These are phyloP conservation scores for Lagopus leucura DNA, from an alignment of 2,113 vertebrate genomes.

Conservation along the genomic window DNA sequence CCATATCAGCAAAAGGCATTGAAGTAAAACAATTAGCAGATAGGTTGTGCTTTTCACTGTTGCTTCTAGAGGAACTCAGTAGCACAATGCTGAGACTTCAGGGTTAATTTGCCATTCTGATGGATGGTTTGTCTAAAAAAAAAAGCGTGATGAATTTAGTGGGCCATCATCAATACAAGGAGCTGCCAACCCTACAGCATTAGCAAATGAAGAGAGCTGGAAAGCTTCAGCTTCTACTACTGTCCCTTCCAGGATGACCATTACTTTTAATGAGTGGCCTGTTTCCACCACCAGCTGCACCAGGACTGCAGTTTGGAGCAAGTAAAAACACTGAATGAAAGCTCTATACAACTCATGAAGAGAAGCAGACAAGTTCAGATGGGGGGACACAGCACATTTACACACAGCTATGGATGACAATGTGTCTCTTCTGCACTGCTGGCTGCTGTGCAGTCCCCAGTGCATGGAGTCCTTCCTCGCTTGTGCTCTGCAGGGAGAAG, in stretches of 20 bases:
- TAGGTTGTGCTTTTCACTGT: background rate
- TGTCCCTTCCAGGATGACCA: background rate
- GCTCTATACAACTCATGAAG: background rate
- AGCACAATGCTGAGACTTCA: background rate
- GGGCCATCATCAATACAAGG: background rate
- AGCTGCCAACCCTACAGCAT: slow-evolving; percentile 19
- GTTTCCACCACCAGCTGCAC: background rate
- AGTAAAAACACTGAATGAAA: background rate
- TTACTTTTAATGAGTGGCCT: background rate
- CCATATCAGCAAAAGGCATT: slow-evolving; percentile 14
- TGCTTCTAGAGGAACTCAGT: background rate
- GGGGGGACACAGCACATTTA: background rate
- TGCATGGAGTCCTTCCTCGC: background rate
- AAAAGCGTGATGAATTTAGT: background rate
- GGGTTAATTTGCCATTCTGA: background rate
- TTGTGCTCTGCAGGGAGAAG: background rate
- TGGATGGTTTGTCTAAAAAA: background rate
- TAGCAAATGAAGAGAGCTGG: slow-evolving; percentile 6
- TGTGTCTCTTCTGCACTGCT: background rate
- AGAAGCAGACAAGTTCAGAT: background rate
- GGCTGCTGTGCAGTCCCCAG: background rate
- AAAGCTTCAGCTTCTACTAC: background rate
- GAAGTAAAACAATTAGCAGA: slow-evolving; percentile 26
- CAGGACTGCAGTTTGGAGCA: background rate
- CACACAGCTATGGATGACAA: background rate